Evolutionary conservation across 2,888 invertebrate genomes (phyloP), one percentile per base, ranked within the genome.

Genomic region (Isotomurus palustris): DNA sequence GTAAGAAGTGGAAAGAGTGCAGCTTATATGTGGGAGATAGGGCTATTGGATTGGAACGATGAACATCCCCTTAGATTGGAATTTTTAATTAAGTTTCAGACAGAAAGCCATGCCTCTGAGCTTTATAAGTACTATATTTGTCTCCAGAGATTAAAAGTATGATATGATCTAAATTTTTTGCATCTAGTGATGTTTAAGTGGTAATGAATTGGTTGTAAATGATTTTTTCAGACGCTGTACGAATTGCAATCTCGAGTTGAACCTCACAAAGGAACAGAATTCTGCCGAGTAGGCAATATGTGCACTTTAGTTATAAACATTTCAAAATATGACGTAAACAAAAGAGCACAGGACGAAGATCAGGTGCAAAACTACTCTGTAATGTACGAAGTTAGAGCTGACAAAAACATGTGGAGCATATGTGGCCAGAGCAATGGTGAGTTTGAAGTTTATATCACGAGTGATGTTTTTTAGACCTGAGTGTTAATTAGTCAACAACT

Each of bases 301-400:
- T 93, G 93, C 64, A 53, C 68, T 62, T 53, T 69, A 64, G 50
- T 62, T 24, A 66, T 69, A 53, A 63, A 54, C 48, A 71, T 58
- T 56, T 74, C 67, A 72, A 75, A 73, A 58, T 62, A 70, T 69
- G 65, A 73, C n/a, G n/a, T n/a, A n/a, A n/a, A n/a, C n/a, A n/a
- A n/a, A n/a, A n/a, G n/a, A n/a, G n/a, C n/a, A n/a, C n/a, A n/a
- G n/a, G n/a, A n/a, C n/a, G 43, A 24, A 66, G 70, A 72, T 72
- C 55, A 75, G 70, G 71, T 68, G 50, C 70, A 72, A 68, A 80
- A 79, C 19, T n/a, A n/a, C n/a, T 84, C 84, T 4, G 81, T 94
- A 0, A 92, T 94, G 91, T 95, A 94, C 74, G 93, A 94, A 77
- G 91, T 95, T 10, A 77, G 92, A 49, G 89, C 90, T 14, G 94